A percentile compares a stretch with the other conserved stretches of the same genome.
These are phyloP conservation scores for Anarsia innoxiella DNA, from an alignment of 2,888 invertebrate species.

Conservation along the genomic window DNA sequence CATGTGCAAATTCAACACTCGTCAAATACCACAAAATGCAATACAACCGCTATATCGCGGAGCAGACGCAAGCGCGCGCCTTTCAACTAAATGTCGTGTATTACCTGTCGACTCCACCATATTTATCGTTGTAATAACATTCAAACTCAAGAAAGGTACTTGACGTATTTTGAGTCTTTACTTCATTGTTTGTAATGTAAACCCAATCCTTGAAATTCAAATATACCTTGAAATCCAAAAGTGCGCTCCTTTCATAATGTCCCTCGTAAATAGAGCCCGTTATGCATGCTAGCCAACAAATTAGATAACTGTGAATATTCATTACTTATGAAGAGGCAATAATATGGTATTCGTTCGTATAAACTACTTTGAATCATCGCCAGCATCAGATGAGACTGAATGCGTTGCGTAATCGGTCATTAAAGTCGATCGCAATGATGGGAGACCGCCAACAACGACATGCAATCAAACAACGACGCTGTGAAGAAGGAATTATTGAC, in stretches of 20 bases:
- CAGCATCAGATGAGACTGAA: conserved; percentile 41
- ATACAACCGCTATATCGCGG: conserved; percentile 35
- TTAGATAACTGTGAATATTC: conserved; percentile 8
- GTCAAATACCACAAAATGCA: conserved; percentile 62
- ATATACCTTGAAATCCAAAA: not conserved
- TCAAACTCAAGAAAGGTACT: conserved; percentile 23
- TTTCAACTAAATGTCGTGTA: conserved; percentile 30
- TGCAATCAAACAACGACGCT: conserved; percentile 23
- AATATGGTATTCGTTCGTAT: conserved; percentile 23
- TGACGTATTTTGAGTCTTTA: conserved; percentile 18
- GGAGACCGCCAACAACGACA: conserved; percentile 26
- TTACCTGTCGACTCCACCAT: conserved; percentile 25
- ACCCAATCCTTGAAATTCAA: too few species aligned
- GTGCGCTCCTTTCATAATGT: not conserved
- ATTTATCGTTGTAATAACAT: conserved; percentile 23
- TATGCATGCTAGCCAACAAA: not conserved
- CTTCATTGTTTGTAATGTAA: too few species aligned
- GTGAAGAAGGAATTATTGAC: conserved; percentile 22
- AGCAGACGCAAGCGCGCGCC: conserved; percentile 26
- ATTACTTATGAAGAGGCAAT: conserved; percentile 20
- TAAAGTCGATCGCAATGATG: conserved; percentile 40
- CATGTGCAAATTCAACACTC: conserved; percentile 69
- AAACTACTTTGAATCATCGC: conserved; percentile 47
- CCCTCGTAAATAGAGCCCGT: too few species aligned
- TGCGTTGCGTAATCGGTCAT: conserved; percentile 54